Conservation (phyloP, 2,113 vertebrate species). For the Callospermophilus lateralis region DNA sequence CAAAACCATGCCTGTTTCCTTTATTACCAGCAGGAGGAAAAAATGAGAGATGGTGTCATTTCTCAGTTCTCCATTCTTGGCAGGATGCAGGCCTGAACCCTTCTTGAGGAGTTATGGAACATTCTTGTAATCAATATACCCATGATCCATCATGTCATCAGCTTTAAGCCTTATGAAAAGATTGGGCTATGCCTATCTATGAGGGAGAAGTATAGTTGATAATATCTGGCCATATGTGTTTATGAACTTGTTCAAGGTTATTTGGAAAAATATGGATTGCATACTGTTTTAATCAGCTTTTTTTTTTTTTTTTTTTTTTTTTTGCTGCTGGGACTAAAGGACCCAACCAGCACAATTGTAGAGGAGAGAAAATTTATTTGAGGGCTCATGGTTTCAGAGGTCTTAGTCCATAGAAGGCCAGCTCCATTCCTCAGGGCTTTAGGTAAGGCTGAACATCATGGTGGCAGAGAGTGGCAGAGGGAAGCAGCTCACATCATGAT, state of each 20-base stretch:
- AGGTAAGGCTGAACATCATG: too few species aligned
- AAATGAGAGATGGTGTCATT: slow-evolving; percentile 22
- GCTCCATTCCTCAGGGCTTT: too few species aligned
- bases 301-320: too few species aligned
- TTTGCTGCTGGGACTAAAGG: too few species aligned
- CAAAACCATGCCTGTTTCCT: slow-evolving; percentile 43
- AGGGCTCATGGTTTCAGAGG: too few species aligned
- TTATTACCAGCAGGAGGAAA: slow-evolving; percentile 14
- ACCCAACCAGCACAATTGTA: too few species aligned
- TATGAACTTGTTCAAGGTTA: background rate
- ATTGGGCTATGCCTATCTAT: background rate
- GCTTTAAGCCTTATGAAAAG: slow-evolving; percentile 34
- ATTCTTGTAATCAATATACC: background rate
- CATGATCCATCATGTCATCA: background rate
- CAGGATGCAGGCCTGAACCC: background rate
- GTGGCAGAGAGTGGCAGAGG: too few species aligned
- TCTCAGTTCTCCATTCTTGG: slow-evolving; percentile 3
- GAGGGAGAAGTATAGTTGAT: background rate
- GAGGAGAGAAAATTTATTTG: too few species aligned
- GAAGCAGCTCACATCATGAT: too few species aligned
- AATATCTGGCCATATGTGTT: background rate
- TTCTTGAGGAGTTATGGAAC: background rate
- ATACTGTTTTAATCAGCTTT: too few species aligned
- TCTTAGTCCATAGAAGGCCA: too few species aligned
- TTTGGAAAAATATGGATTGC: slow-evolving; percentile 8